A percentile compares a stretch with the other conserved stretches of the same genome.
Conservation (phyloP, 2,113 vertebrate genomes). For the Actinemys pallida region DNA sequence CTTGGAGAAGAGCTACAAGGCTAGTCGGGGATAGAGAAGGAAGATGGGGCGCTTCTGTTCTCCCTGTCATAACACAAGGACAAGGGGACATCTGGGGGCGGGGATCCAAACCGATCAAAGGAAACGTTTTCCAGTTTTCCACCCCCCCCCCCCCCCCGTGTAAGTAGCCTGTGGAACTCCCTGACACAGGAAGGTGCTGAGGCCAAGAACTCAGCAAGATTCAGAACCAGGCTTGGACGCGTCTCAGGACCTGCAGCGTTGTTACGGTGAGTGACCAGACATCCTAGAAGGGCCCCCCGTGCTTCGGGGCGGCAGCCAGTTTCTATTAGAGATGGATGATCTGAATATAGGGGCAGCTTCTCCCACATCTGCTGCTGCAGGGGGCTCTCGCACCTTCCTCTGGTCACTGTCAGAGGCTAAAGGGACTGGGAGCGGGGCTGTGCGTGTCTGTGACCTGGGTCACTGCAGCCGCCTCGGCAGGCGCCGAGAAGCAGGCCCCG, state of each 20-base stretch:
- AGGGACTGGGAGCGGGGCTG: neutral
- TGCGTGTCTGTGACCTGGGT: neutral
- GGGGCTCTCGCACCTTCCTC: no score
- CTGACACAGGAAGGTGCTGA: neutral
- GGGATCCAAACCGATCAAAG: neutral
- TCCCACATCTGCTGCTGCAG: neutral
- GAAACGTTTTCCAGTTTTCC: neutral
- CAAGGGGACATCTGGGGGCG: neutral
- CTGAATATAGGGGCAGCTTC: neutral
- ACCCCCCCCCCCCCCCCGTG: no score
- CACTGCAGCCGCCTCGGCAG: neutral
- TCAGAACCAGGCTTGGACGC: neutral
- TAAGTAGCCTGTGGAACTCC: neutral
- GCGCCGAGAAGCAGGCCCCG: neutral
- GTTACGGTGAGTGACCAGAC: no score
- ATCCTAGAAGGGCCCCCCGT: neutral
- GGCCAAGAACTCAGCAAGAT: neutral
- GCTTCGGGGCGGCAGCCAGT: neutral
- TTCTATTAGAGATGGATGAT: neutral
- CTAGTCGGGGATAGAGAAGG: neutral
- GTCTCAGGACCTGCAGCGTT: neutral
- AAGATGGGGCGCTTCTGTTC: neutral
- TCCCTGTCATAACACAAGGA: neutral
- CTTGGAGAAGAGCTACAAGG: neutral
- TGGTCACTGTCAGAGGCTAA: neutral